Evolutionary conservation across 2,888 invertebrate species (phyloP).

Genomic region (Acrobasis repandana): DNA sequence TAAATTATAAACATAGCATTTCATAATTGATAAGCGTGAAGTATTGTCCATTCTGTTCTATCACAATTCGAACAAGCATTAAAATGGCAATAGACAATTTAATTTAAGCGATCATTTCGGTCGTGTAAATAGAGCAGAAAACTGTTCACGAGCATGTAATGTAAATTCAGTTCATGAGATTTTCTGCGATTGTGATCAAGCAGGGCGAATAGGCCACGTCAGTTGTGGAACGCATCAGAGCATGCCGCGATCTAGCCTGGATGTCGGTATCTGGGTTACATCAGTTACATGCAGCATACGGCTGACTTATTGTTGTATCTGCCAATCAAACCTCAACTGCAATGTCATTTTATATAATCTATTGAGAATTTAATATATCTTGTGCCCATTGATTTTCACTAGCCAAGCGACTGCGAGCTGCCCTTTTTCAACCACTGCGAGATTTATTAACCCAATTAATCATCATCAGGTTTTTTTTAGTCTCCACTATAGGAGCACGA

Average conservation of each 20-base stretch:
- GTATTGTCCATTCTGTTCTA: conserved; percentile 46
- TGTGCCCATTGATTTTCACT: no score
- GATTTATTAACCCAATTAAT: no score
- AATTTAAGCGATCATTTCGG: conserved; percentile 71
- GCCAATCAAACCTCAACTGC: background rate
- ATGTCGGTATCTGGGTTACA: conserved; percentile 52
- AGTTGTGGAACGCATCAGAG: conserved; percentile 54
- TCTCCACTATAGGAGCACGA: no score
- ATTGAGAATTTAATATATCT: background rate
- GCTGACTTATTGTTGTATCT: conserved; percentile 48
- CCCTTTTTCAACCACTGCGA: no score
- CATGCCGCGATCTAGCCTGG: conserved; percentile 61
- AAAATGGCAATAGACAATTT: conserved; percentile 63
- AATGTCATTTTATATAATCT: conserved; percentile 1
- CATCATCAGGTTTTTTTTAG: no score
- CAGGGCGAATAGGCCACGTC: conserved; percentile 48
- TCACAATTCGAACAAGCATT: conserved; percentile 54
- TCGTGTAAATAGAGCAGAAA: conserved; percentile 73
- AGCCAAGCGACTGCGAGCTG: no score
- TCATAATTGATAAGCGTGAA: conserved; percentile 53
- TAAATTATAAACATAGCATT: conserved; percentile 52
- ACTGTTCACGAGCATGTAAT: conserved; percentile 58
- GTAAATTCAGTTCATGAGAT: conserved; percentile 62
- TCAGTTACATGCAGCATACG: conserved; percentile 39
- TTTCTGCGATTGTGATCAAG: conserved; percentile 65